These are phyloP conservation scores for Peromyscus eremicus DNA, from an alignment of 2,797 vertebrate species.

Conservation along the genomic window DNA sequence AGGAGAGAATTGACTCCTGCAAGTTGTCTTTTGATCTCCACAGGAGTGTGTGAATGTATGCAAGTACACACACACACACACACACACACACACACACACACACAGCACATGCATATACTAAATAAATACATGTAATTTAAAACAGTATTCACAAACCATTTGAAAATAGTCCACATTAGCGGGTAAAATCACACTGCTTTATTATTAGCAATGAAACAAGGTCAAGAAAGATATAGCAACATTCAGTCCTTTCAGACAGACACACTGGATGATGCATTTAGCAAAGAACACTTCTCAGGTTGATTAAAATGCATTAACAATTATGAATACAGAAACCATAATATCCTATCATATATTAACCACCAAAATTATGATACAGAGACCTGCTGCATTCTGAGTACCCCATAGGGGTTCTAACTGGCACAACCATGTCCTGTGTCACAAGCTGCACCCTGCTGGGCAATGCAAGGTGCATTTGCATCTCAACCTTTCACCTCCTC, in stretches of 20 bases:
- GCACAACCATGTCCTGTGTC: background rate
- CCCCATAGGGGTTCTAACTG: background rate
- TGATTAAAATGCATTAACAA: background rate
- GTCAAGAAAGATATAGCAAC: constrained; percentile 74
- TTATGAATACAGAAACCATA: background rate
- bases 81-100: background rate
- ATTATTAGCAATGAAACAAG: constrained; percentile 73
- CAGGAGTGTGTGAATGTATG: background rate
- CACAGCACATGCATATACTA: background rate
- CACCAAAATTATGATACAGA: constrained; percentile 2
- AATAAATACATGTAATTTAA: background rate
- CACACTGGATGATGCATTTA: constrained; percentile 56
- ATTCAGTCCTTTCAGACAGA: constrained; percentile 66
- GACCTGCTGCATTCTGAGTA: background rate
- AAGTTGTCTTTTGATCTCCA: constrained; percentile 47
- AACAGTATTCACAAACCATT: constrained; percentile 69
- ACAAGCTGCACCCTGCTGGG: background rate
- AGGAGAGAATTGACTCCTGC: constrained; percentile 71
- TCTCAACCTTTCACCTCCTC: background rate
- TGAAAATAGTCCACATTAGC: constrained; percentile 68
- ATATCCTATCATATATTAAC: background rate
- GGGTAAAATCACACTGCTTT: constrained; percentile 67
- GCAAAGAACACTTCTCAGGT: background rate
- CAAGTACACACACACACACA: background rate
- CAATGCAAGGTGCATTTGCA: background rate